Base-by-base conservation (phyloP, 2,888 invertebrate genomes). In the Torymus aiolomorphi region DNA sequence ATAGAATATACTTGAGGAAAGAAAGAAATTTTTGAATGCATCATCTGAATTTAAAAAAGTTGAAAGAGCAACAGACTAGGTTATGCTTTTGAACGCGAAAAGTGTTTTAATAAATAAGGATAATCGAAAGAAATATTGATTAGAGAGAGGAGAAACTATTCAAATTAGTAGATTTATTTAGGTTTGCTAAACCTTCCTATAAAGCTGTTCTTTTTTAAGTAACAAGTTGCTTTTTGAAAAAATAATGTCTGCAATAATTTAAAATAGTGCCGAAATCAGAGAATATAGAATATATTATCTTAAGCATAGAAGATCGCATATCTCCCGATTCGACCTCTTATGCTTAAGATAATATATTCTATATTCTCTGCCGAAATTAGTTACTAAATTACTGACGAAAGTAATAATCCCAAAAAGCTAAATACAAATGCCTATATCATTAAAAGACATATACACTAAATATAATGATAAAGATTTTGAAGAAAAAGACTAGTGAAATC, bases 111-210 rank as follows among this genome's bases (percentile, higher is more conserved):
- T 31, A 20, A 51, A 16, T 63, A 71, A 24, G 42, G 31, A 70
- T 24, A 70, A 51, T 70, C 0, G 12, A 70, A 56, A 65, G 24
- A 11, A 63, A 20, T 61, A 63, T 24, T 63, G 16, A 70, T n/a
- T 65, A 10, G 57, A 51, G 49, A 71, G 10, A 72, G 42, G 56
- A 61, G 24, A 20, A 56, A 73, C 49, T 71, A 49, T 56, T 56
- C n/a, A 51, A 62, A 73, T 65, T 20, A 3, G 59, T 12, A 72
- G n/a, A 65, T 16, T 57, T 24, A 61, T 74, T 51, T 42, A 66
- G 24, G 51, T 59, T 71, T 65, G 14, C 18, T 79, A 79, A 65
- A 65, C 70, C 24, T 79, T 78, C 63, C 69, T 31, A 63, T 54
- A 20, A 49, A 54, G 4, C 42, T 12, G 49, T 74, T 62, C 24